Conservation (phyloP, 2,888 invertebrate genomes). For the Nectonema munidae region DNA sequence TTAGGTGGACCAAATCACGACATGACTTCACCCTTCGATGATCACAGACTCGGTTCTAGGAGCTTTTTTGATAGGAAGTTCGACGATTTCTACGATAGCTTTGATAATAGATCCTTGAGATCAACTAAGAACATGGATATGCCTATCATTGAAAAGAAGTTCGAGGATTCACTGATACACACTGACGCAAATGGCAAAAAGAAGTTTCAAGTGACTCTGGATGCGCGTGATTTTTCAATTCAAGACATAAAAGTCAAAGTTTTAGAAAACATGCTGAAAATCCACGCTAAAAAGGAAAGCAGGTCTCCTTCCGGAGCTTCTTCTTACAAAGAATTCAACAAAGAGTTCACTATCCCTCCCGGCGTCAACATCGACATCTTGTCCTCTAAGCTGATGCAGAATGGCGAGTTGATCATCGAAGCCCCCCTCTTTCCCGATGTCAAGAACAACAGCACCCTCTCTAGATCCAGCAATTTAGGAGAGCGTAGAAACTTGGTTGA, state of each 20-base stretch:
- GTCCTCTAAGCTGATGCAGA: not conserved
- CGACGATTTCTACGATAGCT: too few relatives aligned
- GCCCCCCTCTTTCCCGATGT: conserved; percentile 1
- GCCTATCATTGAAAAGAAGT: too few relatives aligned
- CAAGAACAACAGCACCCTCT: not conserved
- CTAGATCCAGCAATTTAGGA: too few relatives aligned
- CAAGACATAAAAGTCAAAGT: conserved; percentile 8
- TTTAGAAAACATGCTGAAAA: conserved; percentile 1
- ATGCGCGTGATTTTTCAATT: conserved; percentile 1
- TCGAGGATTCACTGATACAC: too few relatives aligned
- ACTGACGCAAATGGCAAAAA: not conserved
- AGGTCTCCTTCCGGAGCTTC: not conserved
- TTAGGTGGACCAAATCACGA: too few relatives aligned
- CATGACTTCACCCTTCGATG: too few relatives aligned
- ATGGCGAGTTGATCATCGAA: conserved; percentile 2
- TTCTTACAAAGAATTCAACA: conserved; percentile 2
- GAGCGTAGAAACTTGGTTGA: too few relatives aligned
- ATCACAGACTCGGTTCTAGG: too few relatives aligned
- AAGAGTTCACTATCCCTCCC: conserved; percentile 8
- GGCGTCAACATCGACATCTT: conserved; percentile 2
- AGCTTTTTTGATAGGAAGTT: too few relatives aligned
- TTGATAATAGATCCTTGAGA: too few relatives aligned
- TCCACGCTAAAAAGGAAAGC: not conserved
- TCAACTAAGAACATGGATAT: too few relatives aligned
- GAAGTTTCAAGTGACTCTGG: not conserved